Base-by-base conservation (phyloP, 2,888 invertebrate species). In the Nephrotoma guestfalica region DNA sequence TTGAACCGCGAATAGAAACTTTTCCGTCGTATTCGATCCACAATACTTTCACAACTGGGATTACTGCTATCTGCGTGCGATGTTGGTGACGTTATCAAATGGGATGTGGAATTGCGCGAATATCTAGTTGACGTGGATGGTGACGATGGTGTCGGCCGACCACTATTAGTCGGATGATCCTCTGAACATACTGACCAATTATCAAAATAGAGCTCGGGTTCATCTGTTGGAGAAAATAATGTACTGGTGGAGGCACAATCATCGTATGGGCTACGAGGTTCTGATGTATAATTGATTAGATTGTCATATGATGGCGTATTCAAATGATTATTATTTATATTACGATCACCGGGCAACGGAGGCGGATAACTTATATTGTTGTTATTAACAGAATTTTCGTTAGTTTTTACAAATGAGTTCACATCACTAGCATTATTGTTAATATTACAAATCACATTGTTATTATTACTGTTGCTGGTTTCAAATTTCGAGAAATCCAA, bases 1-100 rank as follows among this genome's bases (percentile, higher is more conserved):
- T 97, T 97, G 90, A 97, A 97, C 88, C 97, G 93, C 13, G 96
- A 94, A 90, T 97, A 97, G 91, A 97, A 97, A 90, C 97, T 97
- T 90, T 97, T 97, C 45, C 97, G 93, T 88, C 96, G 93, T 89
- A 97, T 97, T 89, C 97, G 93, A 89, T 97, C 97, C 86, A 95
- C 95, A 83, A 97, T 95, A 87, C 96, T 96, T 89, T 96, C 96
- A 88, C 91, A 91, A 87, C 94, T 92, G 87, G 91, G 92, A 86
- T 93, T 93, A 88, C 93, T 93, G 71, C 30, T 30, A 30, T 71
- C 71, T 3, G 71, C 71, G 4, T 71, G 18, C 83, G 89, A 89
- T 7, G 88, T 89, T 47, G 91, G 90, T 0, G 91, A 90, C 41
- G 91, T 90, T 51, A 86, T 45, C 40, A 90, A 89, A 91, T 93